Percentiles rank a stretch among this genome's conserved stretches.
These are phyloP conservation scores for Lasiommata megera DNA, from an alignment of 2,888 invertebrate genomes.

Conservation along the genomic window DNA sequence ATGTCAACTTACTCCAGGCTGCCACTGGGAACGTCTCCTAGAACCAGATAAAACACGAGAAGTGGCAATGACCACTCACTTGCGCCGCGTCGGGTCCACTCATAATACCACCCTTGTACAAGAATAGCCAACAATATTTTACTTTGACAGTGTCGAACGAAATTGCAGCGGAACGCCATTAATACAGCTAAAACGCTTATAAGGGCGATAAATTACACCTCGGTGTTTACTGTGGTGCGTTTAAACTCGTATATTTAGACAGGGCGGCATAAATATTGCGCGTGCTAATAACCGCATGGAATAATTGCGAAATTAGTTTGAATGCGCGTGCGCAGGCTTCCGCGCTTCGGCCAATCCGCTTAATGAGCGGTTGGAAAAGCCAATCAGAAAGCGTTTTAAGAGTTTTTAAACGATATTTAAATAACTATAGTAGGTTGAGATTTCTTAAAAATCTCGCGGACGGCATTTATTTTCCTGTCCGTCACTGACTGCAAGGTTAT, in stretches of 20 bases:
- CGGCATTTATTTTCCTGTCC: no score
- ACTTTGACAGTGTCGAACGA: slow-evolving; percentile 5
- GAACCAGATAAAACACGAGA: no score
- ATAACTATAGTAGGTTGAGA: no score
- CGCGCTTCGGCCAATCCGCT: background rate
- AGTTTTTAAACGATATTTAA: no score
- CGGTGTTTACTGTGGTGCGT: slow-evolving; percentile 6
- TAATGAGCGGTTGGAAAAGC: background rate
- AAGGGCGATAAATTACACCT: slow-evolving; percentile 16
- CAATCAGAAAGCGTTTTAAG: no score
- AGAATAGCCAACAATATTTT: slow-evolving; percentile 4
- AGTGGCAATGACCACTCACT: no score
- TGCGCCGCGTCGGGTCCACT: background rate
- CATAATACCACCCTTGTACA: background rate
- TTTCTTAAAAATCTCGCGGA: no score
- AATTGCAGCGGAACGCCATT: slow-evolving; percentile 4
- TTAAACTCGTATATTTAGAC: slow-evolving; percentile 39
- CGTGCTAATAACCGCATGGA: slow-evolving; percentile 31
- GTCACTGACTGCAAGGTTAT: no score
- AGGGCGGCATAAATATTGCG: slow-evolving; percentile 37
- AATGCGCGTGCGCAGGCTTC: slow-evolving; percentile 14
- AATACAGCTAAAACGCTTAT: slow-evolving; percentile 11
- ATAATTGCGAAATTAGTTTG: slow-evolving; percentile 15
- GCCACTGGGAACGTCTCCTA: no score
- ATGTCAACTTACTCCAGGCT: no score